These are phyloP conservation scores for Plutella xylostella DNA, from an alignment of 2,888 invertebrate genomes.

Conservation along the genomic window DNA sequence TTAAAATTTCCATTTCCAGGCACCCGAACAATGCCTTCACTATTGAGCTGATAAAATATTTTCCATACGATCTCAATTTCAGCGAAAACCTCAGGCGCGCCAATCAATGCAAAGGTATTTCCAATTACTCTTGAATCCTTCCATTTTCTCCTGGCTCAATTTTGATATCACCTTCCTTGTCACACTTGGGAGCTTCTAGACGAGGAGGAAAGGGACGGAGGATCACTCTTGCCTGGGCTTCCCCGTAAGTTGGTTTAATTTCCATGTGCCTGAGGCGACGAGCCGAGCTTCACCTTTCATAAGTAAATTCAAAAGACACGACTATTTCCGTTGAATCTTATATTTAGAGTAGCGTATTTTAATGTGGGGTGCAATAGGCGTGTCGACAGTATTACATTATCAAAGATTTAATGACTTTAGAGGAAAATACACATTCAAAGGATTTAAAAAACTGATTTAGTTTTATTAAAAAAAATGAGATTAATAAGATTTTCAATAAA, in stretches of 20 bases:
- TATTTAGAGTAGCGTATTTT: too few relatives aligned
- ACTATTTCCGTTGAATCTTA: too few relatives aligned
- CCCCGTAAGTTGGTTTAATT: constrained; percentile 1
- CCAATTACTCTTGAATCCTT: constrained; percentile 68
- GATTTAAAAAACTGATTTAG: too few relatives aligned
- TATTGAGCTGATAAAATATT: constrained; percentile 37
- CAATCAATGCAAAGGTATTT: constrained; percentile 65
- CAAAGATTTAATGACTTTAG: too few relatives aligned
- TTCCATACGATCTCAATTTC: constrained; percentile 41
- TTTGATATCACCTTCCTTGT: constrained; percentile 45
- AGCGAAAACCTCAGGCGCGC: constrained; percentile 41
- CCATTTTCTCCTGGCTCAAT: constrained; percentile 55
- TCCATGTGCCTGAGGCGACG: constrained; percentile 6
- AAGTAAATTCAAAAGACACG: background rate
- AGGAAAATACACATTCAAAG: too few relatives aligned
- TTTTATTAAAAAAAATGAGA: too few relatives aligned
- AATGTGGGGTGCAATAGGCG: too few relatives aligned
- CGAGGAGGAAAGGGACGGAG: constrained; percentile 1
- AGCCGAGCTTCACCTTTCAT: background rate
- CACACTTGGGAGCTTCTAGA: background rate
- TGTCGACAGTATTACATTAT: too few relatives aligned
- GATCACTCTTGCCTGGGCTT: background rate
- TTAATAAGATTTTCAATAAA: too few relatives aligned
- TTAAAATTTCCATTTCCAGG: background rate
- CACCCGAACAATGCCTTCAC: background rate